These are phyloP conservation scores for Parnassius smintheus DNA, from an alignment of 2,888 invertebrate species.

Conservation along the genomic window DNA sequence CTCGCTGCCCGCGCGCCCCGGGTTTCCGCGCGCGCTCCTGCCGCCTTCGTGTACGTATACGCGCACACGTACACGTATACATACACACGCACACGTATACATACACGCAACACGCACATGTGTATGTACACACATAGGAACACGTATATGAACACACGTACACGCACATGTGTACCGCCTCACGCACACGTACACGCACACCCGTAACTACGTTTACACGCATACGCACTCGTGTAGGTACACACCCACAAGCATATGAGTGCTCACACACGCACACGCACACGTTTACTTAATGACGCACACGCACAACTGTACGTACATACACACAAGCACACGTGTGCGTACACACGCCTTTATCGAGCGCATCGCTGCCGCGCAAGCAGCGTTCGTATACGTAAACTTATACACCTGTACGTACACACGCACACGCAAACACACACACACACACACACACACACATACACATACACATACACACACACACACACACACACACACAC, in stretches of 20 bases:
- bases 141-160: background rate
- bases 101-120: background rate
- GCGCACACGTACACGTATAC: background rate
- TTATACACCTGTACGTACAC: background rate
- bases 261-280: no score
- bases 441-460: background rate
- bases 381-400: conserved; percentile 89
- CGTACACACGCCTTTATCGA: conserved; percentile 83
- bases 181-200: background rate
- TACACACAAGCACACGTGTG: background rate
- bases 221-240: background rate
- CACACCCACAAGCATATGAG: no score
- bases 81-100: background rate
- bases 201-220: background rate
- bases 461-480: background rate
- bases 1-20: conserved; percentile 89
- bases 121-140: background rate
- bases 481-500: background rate
- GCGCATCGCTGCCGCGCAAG: conserved; percentile 86
- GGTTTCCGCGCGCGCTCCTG: conserved; percentile 87
- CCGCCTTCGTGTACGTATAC: conserved; percentile 85
- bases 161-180: background rate
- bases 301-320: background rate
- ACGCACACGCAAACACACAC: background rate
- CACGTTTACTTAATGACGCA: background rate